Percentiles rank a stretch among this genome's conserved stretches.
phyloP scores from a whole-genome alignment of 2,797 vertebrate species.

The Gallinago solitaria region DNA sequence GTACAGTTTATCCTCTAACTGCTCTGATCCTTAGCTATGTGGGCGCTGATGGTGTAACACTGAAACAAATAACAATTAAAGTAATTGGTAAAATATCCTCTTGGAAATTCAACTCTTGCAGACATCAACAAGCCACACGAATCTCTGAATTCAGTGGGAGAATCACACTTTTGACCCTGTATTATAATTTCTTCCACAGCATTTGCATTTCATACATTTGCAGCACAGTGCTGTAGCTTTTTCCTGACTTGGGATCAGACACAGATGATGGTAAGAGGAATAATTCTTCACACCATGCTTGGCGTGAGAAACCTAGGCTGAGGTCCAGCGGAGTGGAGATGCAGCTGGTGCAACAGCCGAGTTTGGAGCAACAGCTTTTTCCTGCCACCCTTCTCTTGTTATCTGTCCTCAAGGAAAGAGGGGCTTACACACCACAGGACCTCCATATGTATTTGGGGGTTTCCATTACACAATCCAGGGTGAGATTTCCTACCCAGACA shows the following conservation, averaged over 20 bases:
- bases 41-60: not conserved
- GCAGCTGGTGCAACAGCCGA: not conserved
- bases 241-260: constrained; percentile 8
- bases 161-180: not conserved
- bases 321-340: not conserved
- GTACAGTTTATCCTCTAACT: not conserved
- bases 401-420: not conserved
- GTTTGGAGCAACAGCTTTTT: not conserved
- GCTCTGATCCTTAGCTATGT: not conserved
- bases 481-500: constrained; percentile 17
- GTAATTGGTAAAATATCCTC: not conserved
- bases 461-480: not conserved
- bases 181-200: not conserved
- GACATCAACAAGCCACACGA: not conserved
- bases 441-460: not conserved
- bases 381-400: not conserved
- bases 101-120: not conserved
- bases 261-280: not conserved
- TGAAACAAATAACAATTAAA: not conserved
- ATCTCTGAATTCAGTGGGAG: not conserved
- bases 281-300: not conserved
- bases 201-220: not conserved
- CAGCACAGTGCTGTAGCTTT: not conserved
- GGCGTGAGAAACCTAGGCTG: not conserved
- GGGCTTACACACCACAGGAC: not conserved